A percentile compares a stretch with the other conserved stretches of the same genome.
phyloP scores from a whole-genome alignment of 2,888 invertebrate species.

The Stenotaenia linearis region DNA sequence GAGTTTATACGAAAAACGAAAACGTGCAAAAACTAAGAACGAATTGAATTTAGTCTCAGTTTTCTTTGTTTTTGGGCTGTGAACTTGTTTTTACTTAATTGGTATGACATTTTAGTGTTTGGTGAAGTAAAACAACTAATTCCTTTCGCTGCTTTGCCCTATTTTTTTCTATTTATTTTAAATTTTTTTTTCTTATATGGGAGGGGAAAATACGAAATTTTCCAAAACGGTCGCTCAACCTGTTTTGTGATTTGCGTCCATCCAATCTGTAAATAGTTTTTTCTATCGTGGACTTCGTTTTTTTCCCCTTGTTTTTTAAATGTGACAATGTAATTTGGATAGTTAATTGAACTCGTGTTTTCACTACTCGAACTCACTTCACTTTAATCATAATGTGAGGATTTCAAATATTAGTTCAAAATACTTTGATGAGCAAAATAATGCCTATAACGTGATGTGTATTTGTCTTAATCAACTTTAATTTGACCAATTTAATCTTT shows the following conservation, averaged over 20 bases:
- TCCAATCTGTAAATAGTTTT: conserved; percentile 26
- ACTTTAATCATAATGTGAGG: not conserved
- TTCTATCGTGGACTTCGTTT: not conserved
- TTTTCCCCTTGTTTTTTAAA: not conserved
- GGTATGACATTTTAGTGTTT: not conserved
- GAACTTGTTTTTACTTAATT: not conserved
- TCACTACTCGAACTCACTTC: not conserved
- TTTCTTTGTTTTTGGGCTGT: not conserved
- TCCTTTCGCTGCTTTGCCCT: too few species aligned
- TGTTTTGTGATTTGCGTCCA: conserved; percentile 30
- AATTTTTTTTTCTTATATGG: not conserved
- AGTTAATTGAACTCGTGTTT: not conserved
- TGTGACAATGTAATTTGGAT: not conserved
- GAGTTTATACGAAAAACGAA: not conserved
- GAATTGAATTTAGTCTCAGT: not conserved
- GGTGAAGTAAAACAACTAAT: too few species aligned
- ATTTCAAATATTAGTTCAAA: not conserved
- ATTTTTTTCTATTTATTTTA: too few species aligned
- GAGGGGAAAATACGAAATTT: too few species aligned
- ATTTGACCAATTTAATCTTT: not conserved
- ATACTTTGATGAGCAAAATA: not conserved
- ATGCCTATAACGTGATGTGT: not conserved
- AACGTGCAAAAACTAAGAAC: too few species aligned
- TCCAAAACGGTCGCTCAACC: conserved; percentile 13
- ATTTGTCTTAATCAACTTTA: not conserved